Conservation (phyloP, 2,888 invertebrate species). For the Sesia apiformis region DNA sequence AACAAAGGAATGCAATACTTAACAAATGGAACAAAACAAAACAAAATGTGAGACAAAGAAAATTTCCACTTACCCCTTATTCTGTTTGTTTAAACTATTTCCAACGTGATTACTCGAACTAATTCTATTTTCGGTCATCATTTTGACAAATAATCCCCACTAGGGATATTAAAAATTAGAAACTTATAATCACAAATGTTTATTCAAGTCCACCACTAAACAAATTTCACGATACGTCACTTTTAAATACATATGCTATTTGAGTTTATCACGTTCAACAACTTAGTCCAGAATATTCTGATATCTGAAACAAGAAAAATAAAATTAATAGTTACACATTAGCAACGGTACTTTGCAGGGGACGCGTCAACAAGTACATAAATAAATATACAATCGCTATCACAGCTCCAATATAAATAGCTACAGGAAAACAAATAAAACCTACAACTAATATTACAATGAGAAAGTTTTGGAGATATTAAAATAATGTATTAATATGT, state of each 20-base stretch:
- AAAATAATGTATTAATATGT: neutral
- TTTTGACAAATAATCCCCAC: slow-evolving; percentile 69
- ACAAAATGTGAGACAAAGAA: slow-evolving; percentile 3
- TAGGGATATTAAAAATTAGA: slow-evolving; percentile 67
- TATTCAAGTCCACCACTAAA: slow-evolving; percentile 65
- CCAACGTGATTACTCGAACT: slow-evolving; percentile 80
- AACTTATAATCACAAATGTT: slow-evolving; percentile 66
- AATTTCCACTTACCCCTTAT: slow-evolving; percentile 69
- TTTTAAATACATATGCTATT: slow-evolving; percentile 63
- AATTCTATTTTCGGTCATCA: slow-evolving; percentile 85
- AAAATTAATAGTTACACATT: neutral
- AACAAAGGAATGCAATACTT: slow-evolving; percentile 5
- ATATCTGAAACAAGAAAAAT: slow-evolving; percentile 53
- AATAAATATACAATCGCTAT: slow-evolving; percentile 11
- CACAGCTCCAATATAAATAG: neutral
- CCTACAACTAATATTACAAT: neutral
- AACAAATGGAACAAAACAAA: slow-evolving; percentile 12
- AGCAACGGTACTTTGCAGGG: slow-evolving; percentile 7
- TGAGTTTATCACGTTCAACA: slow-evolving; percentile 68
- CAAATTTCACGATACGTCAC: slow-evolving; percentile 67
- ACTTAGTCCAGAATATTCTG: slow-evolving; percentile 43
- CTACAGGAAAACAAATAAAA: neutral
- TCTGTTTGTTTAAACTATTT: slow-evolving; percentile 74
- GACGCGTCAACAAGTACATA: slow-evolving; percentile 69
- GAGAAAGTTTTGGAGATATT: neutral